Conservation (phyloP, 1,140 invertebrate species). For the Plectus sambesii region DNA sequence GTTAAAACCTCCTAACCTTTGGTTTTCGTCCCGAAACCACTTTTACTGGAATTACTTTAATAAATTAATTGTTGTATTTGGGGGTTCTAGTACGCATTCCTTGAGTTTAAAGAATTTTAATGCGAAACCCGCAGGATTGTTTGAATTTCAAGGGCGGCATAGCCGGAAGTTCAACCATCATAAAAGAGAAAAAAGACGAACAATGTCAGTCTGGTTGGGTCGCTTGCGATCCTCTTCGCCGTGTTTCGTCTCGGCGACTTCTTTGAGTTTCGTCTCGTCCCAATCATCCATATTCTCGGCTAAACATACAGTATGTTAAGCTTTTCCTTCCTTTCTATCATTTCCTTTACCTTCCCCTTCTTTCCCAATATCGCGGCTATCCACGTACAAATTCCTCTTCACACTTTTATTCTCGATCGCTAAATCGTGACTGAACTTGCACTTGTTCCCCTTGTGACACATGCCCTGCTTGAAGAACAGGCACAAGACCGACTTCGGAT, state of each 20-base stretch:
- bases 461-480: slow-evolving; percentile 95
- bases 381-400: slow-evolving; percentile 86
- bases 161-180: slow-evolving; percentile 15
- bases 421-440: slow-evolving; percentile 91
- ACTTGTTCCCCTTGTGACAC: slow-evolving; percentile 90
- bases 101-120: too few relatives aligned
- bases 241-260: slow-evolving; percentile 92
- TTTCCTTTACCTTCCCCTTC: too few relatives aligned
- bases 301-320: neutral
- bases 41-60: too few relatives aligned
- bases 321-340: slow-evolving; percentile 12
- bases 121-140: neutral
- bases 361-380: slow-evolving; percentile 62
- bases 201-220: slow-evolving; percentile 52
- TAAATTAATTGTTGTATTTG: too few relatives aligned
- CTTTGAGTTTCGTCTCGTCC: slow-evolving; percentile 86
- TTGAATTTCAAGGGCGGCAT: neutral
- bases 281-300: slow-evolving; percentile 79
- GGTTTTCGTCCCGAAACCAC: too few relatives aligned
- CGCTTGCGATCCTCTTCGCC: slow-evolving; percentile 57
- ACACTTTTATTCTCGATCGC: slow-evolving; percentile 83
- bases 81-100: too few relatives aligned
- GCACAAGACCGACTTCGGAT: slow-evolving; percentile 96
- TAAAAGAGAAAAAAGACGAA: slow-evolving; percentile 41
- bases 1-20: too few relatives aligned